Evolutionary conservation across 2,888 invertebrate species (phyloP), one percentile per base, ranked within the genome.

Genomic region (Pandemis cinnamomeana): DNA sequence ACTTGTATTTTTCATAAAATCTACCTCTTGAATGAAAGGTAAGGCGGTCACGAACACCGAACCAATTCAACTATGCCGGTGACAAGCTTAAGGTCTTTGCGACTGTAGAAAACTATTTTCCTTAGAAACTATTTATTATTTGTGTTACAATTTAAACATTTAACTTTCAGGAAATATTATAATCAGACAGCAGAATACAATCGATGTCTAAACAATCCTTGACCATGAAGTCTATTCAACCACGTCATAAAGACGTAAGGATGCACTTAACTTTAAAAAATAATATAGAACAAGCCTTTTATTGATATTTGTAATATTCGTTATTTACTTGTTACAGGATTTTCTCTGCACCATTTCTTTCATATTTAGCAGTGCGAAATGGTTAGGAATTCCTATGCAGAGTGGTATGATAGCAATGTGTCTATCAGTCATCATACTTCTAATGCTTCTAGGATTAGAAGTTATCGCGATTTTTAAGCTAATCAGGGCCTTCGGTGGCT

Each of bases 361-460:
- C 5, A 80, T 91, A 0, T 87, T 92, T 27, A 78, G 77, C 0
- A 71, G 80, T 5, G 86, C 88, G 0, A 81, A 84, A 3, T 89
- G 83, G 83, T 87, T 91, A 27, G 91, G 91, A 0, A 82, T 92
- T 7, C 85, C 89, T 0, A 78, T 81, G 0, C 81, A 80, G 27
- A 85, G 86, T 1, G 77, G 81, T 7, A 84, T 76, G 6, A 2
- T 81, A 0, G 79, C 83, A 0, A 77, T 86, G 2, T 58, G 62
- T 2, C 84, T 86, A 81, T 83, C 84, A 1, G 2, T 83, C 0
- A 36, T 83, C 0, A 72, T 89, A 13, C 76, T 90, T 1, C 1
- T 81, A 0, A 78, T 86, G 79, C 72, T 91, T 10, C 20, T 82
- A 0, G 75, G 78, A 0, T 79, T 88, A 27, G 90, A 85, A 76